These are phyloP conservation scores for Nycteola revayana DNA, from an alignment of 2,888 invertebrate species.

Conservation along the genomic window DNA sequence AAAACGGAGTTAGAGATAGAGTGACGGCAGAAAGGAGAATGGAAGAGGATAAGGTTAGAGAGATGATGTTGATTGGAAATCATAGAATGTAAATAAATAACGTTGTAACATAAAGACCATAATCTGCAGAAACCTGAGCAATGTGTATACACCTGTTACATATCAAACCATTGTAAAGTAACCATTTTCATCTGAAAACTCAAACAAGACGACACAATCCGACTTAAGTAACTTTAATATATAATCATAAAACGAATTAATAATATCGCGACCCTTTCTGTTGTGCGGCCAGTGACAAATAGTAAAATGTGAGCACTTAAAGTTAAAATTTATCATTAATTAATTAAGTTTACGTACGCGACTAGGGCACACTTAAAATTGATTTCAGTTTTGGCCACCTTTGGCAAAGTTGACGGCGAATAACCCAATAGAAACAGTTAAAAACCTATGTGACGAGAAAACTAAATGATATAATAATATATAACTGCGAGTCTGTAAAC, in stretches of 20 bases:
- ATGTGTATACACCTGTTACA: too few species aligned
- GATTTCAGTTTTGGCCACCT: constrained; percentile 39
- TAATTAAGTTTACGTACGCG: constrained; percentile 42
- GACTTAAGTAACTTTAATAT: constrained; percentile 16
- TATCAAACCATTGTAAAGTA: too few species aligned
- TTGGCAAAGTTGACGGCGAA: constrained; percentile 25
- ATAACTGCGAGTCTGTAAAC: constrained; percentile 39
- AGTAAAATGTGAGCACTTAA: constrained; percentile 2
- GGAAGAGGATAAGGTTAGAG: too few species aligned
- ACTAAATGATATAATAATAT: constrained; percentile 7
- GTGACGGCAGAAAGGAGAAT: too few species aligned
- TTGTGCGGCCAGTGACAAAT: constrained; percentile 29
- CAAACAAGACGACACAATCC: constrained; percentile 12
- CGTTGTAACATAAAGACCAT: too few species aligned
- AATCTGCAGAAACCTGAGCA: too few species aligned
- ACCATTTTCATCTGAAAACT: too few species aligned
- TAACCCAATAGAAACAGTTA: background rate
- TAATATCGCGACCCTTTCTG: constrained; percentile 46
- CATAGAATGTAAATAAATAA: too few species aligned
- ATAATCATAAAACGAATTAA: constrained; percentile 26
- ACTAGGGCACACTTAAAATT: constrained; percentile 52
- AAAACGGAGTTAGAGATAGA: too few species aligned
- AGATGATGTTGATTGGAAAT: too few species aligned
- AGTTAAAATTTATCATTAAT: constrained; percentile 22
- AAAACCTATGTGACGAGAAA: too few species aligned